phyloP scores from a whole-genome alignment of 1,140 invertebrate species.

The Bombus huntii region DNA sequence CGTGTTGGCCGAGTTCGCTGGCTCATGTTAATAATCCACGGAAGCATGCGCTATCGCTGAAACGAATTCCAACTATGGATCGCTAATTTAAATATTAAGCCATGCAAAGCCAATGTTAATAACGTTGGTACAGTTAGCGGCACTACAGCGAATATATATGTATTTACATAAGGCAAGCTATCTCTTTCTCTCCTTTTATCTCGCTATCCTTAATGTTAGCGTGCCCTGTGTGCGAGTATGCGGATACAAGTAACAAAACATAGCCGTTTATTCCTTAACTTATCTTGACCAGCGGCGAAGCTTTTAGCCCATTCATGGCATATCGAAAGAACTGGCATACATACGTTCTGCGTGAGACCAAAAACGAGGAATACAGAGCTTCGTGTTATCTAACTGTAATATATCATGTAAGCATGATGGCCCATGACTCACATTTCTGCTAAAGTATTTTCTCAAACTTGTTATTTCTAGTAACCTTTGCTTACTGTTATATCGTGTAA shows the following conservation, averaged over 20 bases:
- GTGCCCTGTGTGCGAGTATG: not conserved
- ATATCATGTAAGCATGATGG: not conserved
- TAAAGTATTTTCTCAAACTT: no score
- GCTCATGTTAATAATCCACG: slow-evolving; percentile 9
- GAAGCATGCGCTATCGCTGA: not conserved
- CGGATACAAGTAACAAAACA: not conserved
- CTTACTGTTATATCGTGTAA: not conserved
- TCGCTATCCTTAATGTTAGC: not conserved
- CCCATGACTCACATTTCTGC: no score
- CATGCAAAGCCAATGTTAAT: slow-evolving; percentile 22
- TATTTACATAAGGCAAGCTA: slow-evolving; percentile 4
- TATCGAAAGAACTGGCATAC: not conserved
- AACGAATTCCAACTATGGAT: slow-evolving; percentile 20
- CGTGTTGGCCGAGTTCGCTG: not conserved
- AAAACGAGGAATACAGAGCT: not conserved
- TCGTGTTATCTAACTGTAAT: not conserved
- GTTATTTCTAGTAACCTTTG: no score
- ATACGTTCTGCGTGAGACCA: not conserved
- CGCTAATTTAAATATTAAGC: slow-evolving; percentile 28
- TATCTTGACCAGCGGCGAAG: not conserved
- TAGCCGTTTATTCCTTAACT: not conserved
- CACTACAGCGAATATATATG: no score
- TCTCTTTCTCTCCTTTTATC: not conserved
- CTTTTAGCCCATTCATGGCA: not conserved
- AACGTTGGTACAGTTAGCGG: slow-evolving; percentile 8